A percentile compares a stretch with the other conserved stretches of the same genome.
Evolutionary conservation across 2,888 invertebrate species (phyloP).

Genomic region (Lochmaea capreae): DNA sequence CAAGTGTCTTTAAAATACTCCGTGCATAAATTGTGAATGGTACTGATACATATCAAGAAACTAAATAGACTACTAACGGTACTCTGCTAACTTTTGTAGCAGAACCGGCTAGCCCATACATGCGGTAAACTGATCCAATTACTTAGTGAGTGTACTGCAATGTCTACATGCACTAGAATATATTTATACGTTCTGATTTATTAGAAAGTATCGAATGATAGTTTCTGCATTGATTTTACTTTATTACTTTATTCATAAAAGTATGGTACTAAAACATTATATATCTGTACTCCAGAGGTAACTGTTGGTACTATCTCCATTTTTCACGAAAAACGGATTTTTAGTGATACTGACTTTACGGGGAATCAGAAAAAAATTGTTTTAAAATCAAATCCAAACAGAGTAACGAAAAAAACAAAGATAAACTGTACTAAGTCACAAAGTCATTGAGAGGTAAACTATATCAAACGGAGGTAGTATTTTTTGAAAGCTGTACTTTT

Average conservation of each 20-base stretch:
- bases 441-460: too few relatives aligned
- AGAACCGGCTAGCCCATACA: constrained; percentile 24
- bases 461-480: too few relatives aligned
- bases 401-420: too few relatives aligned
- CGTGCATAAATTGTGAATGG: background rate
- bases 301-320: too few relatives aligned
- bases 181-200: background rate
- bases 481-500: too few relatives aligned
- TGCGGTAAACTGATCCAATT: constrained; percentile 29
- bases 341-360: too few relatives aligned
- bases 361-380: too few relatives aligned
- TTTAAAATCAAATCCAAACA: too few relatives aligned
- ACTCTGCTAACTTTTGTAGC: constrained; percentile 20
- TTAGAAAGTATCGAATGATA: background rate
- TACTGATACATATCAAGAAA: constrained; percentile 10
- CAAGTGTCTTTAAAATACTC: background rate
- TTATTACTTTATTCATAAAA: background rate
- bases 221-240: background rate
- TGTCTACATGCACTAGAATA: background rate
- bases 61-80: constrained; percentile 2
- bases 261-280: too few relatives aligned
- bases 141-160: constrained; percentile 12
- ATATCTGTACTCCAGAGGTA: too few relatives aligned
- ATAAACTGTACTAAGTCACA: too few relatives aligned
- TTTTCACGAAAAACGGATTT: too few relatives aligned